Conservation (phyloP, 2,113 vertebrate genomes). For the Zosterops lateralis region DNA sequence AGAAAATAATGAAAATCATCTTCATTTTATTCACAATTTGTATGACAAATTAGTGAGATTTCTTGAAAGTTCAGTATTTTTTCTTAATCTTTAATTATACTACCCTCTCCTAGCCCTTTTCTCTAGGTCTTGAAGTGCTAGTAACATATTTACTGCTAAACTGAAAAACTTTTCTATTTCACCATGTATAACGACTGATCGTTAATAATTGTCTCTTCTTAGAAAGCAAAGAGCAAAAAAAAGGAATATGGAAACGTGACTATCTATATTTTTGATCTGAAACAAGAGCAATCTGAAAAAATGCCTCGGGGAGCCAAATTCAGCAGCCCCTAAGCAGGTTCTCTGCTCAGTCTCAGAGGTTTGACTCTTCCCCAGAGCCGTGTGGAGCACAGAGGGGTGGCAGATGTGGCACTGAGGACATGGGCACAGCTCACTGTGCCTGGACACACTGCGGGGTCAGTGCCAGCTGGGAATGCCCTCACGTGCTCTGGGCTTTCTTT, state of each 20-base stretch:
- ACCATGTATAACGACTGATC: not conserved
- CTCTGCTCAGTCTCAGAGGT: not conserved
- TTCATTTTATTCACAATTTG: not conserved
- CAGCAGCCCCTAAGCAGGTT: not conserved
- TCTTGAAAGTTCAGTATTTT: not conserved
- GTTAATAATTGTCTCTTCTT: not conserved
- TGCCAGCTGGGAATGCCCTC: not conserved
- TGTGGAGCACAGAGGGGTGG: rapidly evolving
- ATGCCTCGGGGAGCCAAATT: rapidly evolving
- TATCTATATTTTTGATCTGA: not conserved
- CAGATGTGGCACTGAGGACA: no score
- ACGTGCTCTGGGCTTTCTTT: not conserved
- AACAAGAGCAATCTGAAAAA: not conserved
- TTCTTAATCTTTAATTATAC: not conserved
- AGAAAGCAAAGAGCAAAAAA: not conserved
- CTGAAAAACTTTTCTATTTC: not conserved
- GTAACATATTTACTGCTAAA: not conserved
- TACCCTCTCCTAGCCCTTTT: not conserved
- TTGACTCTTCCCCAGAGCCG: not conserved
- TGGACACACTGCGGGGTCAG: not conserved
- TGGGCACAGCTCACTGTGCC: rapidly evolving
- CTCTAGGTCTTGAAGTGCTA: not conserved
- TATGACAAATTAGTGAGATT: not conserved
- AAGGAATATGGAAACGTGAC: not conserved
- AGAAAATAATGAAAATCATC: not conserved